Evolutionary conservation across 2,888 invertebrate species (phyloP), one percentile per base, ranked within the genome.

Genomic region (Orthonychiurus folsomi): DNA sequence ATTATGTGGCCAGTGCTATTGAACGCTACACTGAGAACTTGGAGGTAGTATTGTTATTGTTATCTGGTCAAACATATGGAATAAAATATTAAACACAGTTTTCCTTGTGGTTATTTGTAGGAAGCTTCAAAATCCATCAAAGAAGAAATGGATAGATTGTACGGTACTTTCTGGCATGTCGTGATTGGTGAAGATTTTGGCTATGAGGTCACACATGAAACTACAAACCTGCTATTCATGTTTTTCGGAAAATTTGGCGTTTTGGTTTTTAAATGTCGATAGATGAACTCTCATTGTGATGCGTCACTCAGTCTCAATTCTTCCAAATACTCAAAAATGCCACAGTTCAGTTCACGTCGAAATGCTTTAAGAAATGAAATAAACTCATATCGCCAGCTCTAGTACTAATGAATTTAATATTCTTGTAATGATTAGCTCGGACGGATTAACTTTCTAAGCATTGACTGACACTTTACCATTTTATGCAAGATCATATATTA

Each of bases 101-200:
- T 26, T 27, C 37, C 28, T 60, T 61, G 50, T 62, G 20, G 72
- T 78, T 15, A 56, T 37, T 37, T 37, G 37, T 84, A 93, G 84
- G 81, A 84, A 70, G 94, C 93, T 0, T 92, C 95, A 15, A 85
- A 84, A 73, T 86, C 89, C 84, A 90, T 96, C 62, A 96, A 96
- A 79, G 93, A 95, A 74, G 83, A 85, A 56, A 86, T 96, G 87
- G 95, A 96, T 78, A 93, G 93, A 78, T 93, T 93, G 77, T 94
- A 91, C 78, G 95, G 95, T 1, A 86, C 91, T 0, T 87, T 92
- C 63, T 94, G 93, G 85, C 92, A 93, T 78, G 90, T 88, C 21
- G 87, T 94, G 0, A 88, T 96, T 2, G 95, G 95, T 9, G 95
- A 96, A 81, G 92, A 89, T 65, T 94, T 86, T 78, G 94, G 93